Evolutionary conservation across 2,113 vertebrate genomes (phyloP).

Genomic region (Procapra przewalskii): DNA sequence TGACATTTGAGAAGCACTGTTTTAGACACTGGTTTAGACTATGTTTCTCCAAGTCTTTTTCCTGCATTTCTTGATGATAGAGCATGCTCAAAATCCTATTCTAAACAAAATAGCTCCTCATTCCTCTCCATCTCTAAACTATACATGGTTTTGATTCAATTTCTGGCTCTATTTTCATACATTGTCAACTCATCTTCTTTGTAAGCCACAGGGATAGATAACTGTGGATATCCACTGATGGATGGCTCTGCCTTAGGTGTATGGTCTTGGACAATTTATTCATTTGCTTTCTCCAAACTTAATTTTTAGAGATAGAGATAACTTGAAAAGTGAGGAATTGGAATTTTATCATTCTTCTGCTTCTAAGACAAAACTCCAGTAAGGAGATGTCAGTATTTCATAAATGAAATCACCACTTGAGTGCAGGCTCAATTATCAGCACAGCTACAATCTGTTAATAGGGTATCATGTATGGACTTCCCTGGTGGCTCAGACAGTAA

Average conservation of each 20-base stretch:
- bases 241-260: background rate
- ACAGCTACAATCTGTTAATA: background rate
- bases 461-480: background rate
- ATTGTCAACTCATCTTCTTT: background rate
- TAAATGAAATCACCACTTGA: background rate
- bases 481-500: too few species aligned
- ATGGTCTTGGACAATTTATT: background rate
- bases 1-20: background rate
- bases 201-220: background rate
- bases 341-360: background rate
- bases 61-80: background rate
- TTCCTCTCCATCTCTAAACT: background rate
- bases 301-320: background rate
- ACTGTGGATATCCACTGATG: background rate
- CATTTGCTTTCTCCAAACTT: background rate
- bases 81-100: background rate
- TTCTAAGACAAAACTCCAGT: background rate
- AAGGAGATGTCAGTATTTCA: background rate
- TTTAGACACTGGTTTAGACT: background rate
- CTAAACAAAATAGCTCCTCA: background rate
- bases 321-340: constrained; percentile 51
- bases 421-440: background rate
- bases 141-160: background rate
- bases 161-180: background rate
- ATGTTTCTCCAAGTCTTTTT: background rate